Base-by-base conservation (phyloP, 2,888 invertebrate genomes). In the Pseudanteris insignis region DNA sequence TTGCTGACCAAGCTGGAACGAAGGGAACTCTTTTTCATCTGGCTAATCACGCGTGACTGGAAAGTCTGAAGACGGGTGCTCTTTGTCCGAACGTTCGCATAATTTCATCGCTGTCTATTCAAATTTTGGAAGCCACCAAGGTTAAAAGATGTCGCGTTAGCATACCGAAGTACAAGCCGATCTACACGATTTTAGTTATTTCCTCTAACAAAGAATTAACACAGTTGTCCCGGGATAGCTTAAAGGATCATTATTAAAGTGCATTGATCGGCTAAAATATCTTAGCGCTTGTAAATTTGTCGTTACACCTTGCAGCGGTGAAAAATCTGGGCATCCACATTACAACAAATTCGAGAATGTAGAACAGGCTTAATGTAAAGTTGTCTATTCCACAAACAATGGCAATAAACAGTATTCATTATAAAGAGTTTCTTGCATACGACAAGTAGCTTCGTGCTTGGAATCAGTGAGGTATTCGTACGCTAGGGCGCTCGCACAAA, bases 401-500 rank as follows among this genome's bases (percentile, higher is more conserved):
- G 41, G 38, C 36, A 55, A 40, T 36, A 15, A 28, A 28, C 21
- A 24, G 28, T 21, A 25, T 28, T 28, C 9, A 64, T 57, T 43
- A 26, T 36, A 69, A 70, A 69, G 65, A 65, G 65, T 67, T 66
- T 69, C 66, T 67, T 50, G 63, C 58, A 59, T 57, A 65, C 64
- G 63, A 59, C 58, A 63, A 58, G 65, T 53, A 63, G 55, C 48
- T 61, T 67, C 64, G 61, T 58, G 47, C 43, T 15, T 11, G 33
- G 25, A 36, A 32, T 40, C 34, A 33, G 59, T 36, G 63, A 63
- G 61, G 53, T 63, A 58, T 63, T 58, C 59, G 62, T 58, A 63
- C 50, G 65, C 61, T 50, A 58, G 18, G 46, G 65, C 50, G 54
- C 48, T 48, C 32, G 63, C 63, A 77, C 72, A 76, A 76, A 75